Conservation (phyloP, 2,113 vertebrate species). For the Poecile atricapillus region DNA sequence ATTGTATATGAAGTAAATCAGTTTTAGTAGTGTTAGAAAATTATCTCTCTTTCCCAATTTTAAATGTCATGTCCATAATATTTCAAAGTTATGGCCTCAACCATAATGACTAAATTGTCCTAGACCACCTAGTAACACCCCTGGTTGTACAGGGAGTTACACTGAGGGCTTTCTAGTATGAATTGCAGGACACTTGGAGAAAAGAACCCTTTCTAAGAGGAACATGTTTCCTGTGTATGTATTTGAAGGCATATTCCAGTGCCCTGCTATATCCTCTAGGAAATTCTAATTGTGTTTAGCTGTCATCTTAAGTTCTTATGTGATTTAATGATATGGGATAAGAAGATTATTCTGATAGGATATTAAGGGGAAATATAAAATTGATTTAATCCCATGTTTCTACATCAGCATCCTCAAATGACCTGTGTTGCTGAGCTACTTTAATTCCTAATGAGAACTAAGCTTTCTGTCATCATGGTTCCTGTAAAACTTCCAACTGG, state of each 20-base stretch:
- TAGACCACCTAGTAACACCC: neutral
- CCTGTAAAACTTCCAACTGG: neutral
- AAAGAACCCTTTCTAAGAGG: neutral
- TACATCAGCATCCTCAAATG: slow-evolving; percentile 44
- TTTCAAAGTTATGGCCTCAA: neutral
- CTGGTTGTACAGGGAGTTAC: neutral
- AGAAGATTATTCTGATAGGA: slow-evolving; percentile 63
- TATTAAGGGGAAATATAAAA: slow-evolving; percentile 53
- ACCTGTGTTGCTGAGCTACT: slow-evolving; percentile 8
- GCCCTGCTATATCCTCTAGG: neutral
- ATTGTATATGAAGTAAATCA: neutral
- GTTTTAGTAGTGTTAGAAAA: neutral
- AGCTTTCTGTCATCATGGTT: neutral
- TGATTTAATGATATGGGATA: slow-evolving; percentile 50
- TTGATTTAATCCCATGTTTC: slow-evolving; percentile 41
- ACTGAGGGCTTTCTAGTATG: neutral
- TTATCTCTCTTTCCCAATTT: neutral
- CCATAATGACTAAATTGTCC: neutral
- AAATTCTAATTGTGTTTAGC: slow-evolving; percentile 51
- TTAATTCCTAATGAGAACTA: neutral
- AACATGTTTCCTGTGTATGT: neutral
- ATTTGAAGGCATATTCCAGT: neutral
- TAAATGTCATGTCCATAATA: neutral
- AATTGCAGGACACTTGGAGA: neutral
- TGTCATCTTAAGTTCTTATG: slow-evolving; percentile 44